phyloP scores from a whole-genome alignment of 2,888 invertebrate genomes.

The Stictocephala bisonia region DNA sequence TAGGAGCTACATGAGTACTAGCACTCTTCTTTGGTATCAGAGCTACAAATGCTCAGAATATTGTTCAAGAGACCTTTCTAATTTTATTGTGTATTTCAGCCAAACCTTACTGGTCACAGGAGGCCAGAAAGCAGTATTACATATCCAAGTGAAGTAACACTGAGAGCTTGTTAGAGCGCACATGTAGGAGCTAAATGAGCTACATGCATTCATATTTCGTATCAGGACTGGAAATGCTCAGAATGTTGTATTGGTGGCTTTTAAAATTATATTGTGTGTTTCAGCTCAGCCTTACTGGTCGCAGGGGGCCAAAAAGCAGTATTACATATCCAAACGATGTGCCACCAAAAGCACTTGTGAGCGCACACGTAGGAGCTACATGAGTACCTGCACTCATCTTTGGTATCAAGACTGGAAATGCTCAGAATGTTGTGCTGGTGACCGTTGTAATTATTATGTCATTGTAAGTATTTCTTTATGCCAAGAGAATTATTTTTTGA shows the following conservation, averaged over 20 bases:
- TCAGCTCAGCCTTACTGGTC: slow-evolving; percentile 94
- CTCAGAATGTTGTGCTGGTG: slow-evolving; percentile 95
- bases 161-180: no score
- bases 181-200: slow-evolving; percentile 77
- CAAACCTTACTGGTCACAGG: no score
- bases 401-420: slow-evolving; percentile 98
- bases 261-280: no score
- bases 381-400: slow-evolving; percentile 86
- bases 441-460: slow-evolving; percentile 94
- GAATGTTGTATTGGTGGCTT: slow-evolving; percentile 97
- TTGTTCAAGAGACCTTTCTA: slow-evolving; percentile 95
- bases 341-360: slow-evolving; percentile 85
- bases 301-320: slow-evolving; percentile 91
- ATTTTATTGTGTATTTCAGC: no score
- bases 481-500: no score
- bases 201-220: slow-evolving; percentile 91
- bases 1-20: slow-evolving; percentile 77
- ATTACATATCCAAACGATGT: slow-evolving; percentile 92
- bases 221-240: slow-evolving; percentile 95
- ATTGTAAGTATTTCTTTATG: slow-evolving; percentile 79
- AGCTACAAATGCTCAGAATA: slow-evolving; percentile 98
- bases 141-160: no score
- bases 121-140: no score
- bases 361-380: slow-evolving; percentile 74
- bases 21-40: slow-evolving; percentile 93